These are phyloP conservation scores for Amphiduros pacificus DNA, from an alignment of 2,888 invertebrate genomes.

Conservation along the genomic window DNA sequence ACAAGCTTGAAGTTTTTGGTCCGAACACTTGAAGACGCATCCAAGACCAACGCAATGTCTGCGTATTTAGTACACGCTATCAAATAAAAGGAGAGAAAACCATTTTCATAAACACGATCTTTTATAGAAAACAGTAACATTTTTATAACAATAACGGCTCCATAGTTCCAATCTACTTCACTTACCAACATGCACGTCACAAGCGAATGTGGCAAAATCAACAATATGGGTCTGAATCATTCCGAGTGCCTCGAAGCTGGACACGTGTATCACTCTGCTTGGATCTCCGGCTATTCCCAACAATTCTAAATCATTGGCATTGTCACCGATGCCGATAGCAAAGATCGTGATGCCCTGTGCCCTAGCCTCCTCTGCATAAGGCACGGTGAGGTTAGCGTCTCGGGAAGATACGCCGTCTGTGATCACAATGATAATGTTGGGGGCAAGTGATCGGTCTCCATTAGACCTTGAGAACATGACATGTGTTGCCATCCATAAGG, in stretches of 20 bases:
- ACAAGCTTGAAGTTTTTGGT: constrained; percentile 43
- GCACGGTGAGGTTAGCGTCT: constrained; percentile 12
- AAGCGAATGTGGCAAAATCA: too few species aligned
- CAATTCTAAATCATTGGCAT: not conserved
- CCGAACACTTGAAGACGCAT: constrained; percentile 48
- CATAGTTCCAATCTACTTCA: too few species aligned
- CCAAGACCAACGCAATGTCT: constrained; percentile 20
- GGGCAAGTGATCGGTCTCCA: constrained; percentile 5
- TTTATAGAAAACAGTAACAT: too few species aligned
- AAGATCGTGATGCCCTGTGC: constrained; percentile 1
- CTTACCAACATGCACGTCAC: too few species aligned
- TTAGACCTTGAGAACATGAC: constrained; percentile 3
- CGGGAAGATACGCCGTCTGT: constrained; percentile 15
- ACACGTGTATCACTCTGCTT: too few species aligned
- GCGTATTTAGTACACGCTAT: constrained; percentile 5
- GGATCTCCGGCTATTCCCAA: too few species aligned
- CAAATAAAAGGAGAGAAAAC: too few species aligned
- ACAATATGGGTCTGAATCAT: too few species aligned
- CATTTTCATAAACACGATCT: too few species aligned
- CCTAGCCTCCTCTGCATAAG: constrained; percentile 14
- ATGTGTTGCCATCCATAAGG: not conserved
- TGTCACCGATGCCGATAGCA: constrained; percentile 2
- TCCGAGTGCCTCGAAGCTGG: too few species aligned
- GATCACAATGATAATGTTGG: constrained; percentile 12
- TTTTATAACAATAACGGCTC: too few species aligned